Evolutionary conservation across 1,140 invertebrate species (phyloP).

Genomic region (Lepidurus apus): DNA sequence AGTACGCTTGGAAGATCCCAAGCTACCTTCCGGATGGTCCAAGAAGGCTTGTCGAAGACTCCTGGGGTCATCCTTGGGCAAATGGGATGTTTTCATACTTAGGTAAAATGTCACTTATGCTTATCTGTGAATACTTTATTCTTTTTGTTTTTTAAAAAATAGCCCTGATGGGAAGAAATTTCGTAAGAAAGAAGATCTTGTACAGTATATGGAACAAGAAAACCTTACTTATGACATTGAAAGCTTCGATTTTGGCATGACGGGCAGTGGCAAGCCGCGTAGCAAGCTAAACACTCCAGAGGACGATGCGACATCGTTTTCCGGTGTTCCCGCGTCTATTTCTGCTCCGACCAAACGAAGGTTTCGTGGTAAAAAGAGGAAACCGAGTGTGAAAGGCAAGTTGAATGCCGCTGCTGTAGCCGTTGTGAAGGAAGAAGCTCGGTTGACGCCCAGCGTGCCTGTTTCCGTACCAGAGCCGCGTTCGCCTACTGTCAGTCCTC

Average conservation of each 20-base stretch:
- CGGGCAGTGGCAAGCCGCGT: conserved; percentile 48
- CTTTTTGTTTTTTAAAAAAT: conserved; percentile 37
- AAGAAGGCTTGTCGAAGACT: conserved; percentile 67
- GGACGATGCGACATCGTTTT: not conserved
- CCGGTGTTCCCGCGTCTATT: not conserved
- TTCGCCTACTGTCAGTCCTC: not conserved
- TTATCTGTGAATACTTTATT: conserved; percentile 10
- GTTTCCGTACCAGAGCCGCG: not conserved
- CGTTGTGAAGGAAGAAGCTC: not conserved
- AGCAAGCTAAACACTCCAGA: not conserved
- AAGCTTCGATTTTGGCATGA: conserved; percentile 58
- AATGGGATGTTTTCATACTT: conserved; percentile 72
- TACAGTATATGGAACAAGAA: conserved; percentile 51
- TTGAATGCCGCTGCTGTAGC: not conserved
- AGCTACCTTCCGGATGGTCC: conserved; percentile 64
- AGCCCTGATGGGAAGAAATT: conserved; percentile 58
- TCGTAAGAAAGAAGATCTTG: conserved; percentile 56
- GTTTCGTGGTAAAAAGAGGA: not conserved
- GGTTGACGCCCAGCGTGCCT: not conserved
- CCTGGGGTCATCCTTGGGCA: conserved; percentile 61
- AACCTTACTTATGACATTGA: conserved; percentile 49
- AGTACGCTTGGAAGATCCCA: conserved; percentile 36
- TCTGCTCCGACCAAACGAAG: not conserved
- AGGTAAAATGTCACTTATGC: conserved; percentile 46
- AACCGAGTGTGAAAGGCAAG: not conserved